Percentiles rank a stretch among this genome's conserved stretches.
phyloP scores from a whole-genome alignment of 2,888 invertebrate species.

The Tachina lurida region DNA sequence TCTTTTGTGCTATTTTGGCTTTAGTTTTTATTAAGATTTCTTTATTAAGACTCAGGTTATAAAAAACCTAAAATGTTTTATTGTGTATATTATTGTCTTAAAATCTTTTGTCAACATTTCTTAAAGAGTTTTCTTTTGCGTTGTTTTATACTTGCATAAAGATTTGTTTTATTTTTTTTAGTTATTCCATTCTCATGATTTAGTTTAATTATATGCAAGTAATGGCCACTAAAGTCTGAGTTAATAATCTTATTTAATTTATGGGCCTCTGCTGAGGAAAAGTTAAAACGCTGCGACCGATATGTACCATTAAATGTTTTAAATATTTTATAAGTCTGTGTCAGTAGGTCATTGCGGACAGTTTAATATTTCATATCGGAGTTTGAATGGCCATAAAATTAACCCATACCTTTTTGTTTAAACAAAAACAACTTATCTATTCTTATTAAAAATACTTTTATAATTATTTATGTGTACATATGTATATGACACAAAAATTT shows the following conservation, averaged over 20 bases:
- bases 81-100: not conserved
- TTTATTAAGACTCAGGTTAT: conserved; percentile 24
- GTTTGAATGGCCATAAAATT: too few relatives aligned
- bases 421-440: too few relatives aligned
- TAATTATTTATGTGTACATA: too few relatives aligned
- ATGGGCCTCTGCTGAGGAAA: conserved; percentile 15
- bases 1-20: not conserved
- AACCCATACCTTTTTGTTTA: too few relatives aligned
- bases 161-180: not conserved
- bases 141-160: not conserved
- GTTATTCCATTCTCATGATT: not conserved
- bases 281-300: not conserved
- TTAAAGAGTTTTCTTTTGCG: not conserved
- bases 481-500: too few relatives aligned
- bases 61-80: not conserved
- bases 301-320: not conserved
- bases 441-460: too few relatives aligned
- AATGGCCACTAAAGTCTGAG: not conserved
- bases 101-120: conserved; percentile 3
- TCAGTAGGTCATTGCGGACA: not conserved
- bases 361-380: not conserved
- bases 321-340: not conserved
- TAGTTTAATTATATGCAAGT: conserved; percentile 28
- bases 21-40: conserved; percentile 19
- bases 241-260: conserved; percentile 33